Base-by-base conservation (phyloP, 1,140 invertebrate species). In the Adoxophyes honmai region DNA sequence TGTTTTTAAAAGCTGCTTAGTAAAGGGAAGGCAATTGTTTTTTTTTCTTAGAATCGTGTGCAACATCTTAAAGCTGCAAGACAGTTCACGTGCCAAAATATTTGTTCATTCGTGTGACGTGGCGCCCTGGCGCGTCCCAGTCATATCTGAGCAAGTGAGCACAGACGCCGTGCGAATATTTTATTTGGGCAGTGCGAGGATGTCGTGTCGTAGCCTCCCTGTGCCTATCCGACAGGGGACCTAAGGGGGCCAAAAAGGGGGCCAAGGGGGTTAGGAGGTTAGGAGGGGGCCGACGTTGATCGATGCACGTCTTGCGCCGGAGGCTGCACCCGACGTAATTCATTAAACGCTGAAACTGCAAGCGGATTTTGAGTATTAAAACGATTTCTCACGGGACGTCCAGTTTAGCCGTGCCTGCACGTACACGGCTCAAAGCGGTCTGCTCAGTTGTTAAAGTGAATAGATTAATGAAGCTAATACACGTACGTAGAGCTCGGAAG, bases 261-360 rank as follows among this genome's bases (percentile, higher is more conserved):
- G 60, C 39, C 4, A 44, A 59, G 64, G 65, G 64, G 58, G 62
- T 60, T 42, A 64, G 68, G 60, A 68, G 60, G 21, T 48, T 21
- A 61, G 57, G 44, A 62, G 70, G 54, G 55, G 59, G 51, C 62
- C 75, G 84, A 87, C 84, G 79, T 86, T 88, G 85, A 88, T 88
- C 85, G 85, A 88, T 88, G 85, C 81, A 81, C 81, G 81, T 88
- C 85, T 88, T 88, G 85, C 85, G 85, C 85, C 81, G 78, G 85
- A 88, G 85, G 85, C 85, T 88, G 85, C 82, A 78, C 76, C 82
- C 82, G 78, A 85, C 81, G 85, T 88, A 88, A 88, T 88, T 88
- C 85, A 88, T 88, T 88, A 86, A 88, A 87, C 78, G 81, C 73
- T 85, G 77, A 87, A 87, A 84, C 81, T 87, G 78, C 81, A 83